A percentile compares a stretch with the other conserved stretches of the same genome.
These are phyloP conservation scores for Bolinopsis microptera DNA, from an alignment of 37 sponge, comb jelly and placozoan species.

Conservation along the genomic window DNA sequence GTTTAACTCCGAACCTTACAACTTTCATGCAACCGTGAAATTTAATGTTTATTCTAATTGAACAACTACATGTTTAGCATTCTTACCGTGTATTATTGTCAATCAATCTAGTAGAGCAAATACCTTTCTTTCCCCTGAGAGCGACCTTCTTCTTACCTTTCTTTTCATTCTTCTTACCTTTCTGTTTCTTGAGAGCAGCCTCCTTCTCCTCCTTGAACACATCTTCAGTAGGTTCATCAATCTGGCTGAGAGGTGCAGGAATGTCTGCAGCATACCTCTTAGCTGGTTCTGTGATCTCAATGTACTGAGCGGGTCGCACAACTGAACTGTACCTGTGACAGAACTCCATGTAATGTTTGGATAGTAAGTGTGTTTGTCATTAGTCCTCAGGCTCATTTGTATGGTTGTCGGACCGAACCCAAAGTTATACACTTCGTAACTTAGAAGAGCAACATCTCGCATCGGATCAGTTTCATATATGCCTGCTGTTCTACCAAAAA, in stretches of 20 bases:
- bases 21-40: too few relatives aligned
- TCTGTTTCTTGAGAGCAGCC: conserved; percentile 44
- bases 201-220: conserved; percentile 59
- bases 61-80: too few relatives aligned
- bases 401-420: not conserved
- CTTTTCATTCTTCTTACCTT: too few relatives aligned
- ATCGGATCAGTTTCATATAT: not conserved
- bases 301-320: conserved; percentile 24
- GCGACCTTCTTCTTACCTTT: too few relatives aligned
- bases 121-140: too few relatives aligned
- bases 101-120: too few relatives aligned
- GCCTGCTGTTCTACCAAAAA: not conserved
- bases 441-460: not conserved
- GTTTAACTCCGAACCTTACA: too few relatives aligned
- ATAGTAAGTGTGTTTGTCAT: too few relatives aligned
- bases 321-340: conserved; percentile 32
- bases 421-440: not conserved
- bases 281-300: conserved; percentile 18
- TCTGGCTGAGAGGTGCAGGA: conserved; percentile 62
- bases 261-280: conserved; percentile 23
- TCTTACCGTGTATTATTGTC: too few relatives aligned
- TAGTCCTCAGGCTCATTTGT: too few relatives aligned
- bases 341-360: too few relatives aligned
- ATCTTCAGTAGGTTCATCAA: conserved; percentile 63
- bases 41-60: too few relatives aligned